A percentile compares a stretch with the other conserved stretches of the same genome.
Conservation (phyloP, 2,113 vertebrate genomes). For the Microtus richardsoni region DNA sequence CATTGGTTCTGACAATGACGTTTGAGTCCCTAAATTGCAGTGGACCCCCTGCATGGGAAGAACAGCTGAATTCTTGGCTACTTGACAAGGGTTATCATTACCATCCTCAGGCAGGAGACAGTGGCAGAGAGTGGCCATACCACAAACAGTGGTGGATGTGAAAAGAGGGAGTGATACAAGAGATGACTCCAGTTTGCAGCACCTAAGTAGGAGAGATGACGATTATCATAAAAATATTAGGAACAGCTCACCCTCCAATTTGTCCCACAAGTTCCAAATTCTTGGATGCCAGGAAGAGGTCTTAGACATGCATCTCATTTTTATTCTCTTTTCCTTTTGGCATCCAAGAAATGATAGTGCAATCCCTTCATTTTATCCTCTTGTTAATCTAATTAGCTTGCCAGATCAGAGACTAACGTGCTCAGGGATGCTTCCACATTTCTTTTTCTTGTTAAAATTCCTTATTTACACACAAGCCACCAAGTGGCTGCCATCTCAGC, state of each 20-base stretch:
- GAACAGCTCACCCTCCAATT: background rate
- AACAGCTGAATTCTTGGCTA: background rate
- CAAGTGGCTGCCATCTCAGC: background rate
- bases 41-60: background rate
- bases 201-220: accelerated
- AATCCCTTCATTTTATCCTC: background rate
- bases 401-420: background rate
- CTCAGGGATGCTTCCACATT: background rate
- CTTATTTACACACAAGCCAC: background rate
- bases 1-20: background rate
- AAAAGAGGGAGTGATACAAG: no score
- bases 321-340: background rate
- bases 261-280: background rate
- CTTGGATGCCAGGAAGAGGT: background rate
- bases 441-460: background rate
- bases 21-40: no score
- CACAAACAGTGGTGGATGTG: accelerated
- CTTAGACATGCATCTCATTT: background rate
- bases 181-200: background rate
- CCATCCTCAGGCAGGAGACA: background rate
- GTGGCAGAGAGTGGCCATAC: background rate
- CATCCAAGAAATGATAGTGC: background rate
- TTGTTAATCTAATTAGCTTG: background rate
- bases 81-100: no score
- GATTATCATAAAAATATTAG: background rate